Evolutionary conservation across 92 coral and sea anemone genomes (phyloP).

Genomic region (Actinostola sp.): DNA sequence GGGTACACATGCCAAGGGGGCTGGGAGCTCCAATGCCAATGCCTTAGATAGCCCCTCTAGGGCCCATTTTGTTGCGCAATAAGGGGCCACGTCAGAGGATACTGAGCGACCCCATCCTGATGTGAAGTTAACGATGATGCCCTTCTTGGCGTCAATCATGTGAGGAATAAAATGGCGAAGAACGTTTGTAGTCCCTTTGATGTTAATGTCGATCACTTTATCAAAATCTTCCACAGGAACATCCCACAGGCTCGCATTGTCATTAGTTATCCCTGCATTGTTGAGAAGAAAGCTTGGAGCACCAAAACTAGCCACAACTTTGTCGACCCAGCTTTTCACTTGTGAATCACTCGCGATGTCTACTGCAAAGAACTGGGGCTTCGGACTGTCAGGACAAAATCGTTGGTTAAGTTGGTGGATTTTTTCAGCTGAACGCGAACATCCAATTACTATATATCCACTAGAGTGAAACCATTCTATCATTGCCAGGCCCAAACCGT

Average conservation of each 20-base stretch:
- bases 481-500: constrained; percentile 78
- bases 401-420: constrained; percentile 57
- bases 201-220: constrained; percentile 68
- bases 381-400: constrained; percentile 38
- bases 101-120: constrained; percentile 82
- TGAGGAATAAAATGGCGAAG: constrained; percentile 73
- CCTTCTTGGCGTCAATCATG: constrained; percentile 70
- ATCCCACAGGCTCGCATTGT: constrained; percentile 59
- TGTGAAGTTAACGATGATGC: constrained; percentile 73
- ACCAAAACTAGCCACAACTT: constrained; percentile 60
- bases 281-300: constrained; percentile 69
- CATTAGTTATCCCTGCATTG: constrained; percentile 59
- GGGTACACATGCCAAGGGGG: constrained; percentile 76
- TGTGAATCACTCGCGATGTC: constrained; percentile 48
- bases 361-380: constrained; percentile 54
- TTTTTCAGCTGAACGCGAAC: constrained; percentile 64
- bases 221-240: constrained; percentile 74
- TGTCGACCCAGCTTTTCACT: constrained; percentile 62
- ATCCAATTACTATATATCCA: constrained; percentile 70
- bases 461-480: constrained; percentile 68
- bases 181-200: constrained; percentile 80
- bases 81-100: constrained; percentile 72
- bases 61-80: constrained; percentile 81
- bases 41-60: constrained; percentile 86
- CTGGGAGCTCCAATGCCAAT: constrained; percentile 79